A percentile compares a stretch with the other conserved stretches of the same genome.
Conservation (phyloP, 2,888 invertebrate species). For the Cancer borealis region DNA sequence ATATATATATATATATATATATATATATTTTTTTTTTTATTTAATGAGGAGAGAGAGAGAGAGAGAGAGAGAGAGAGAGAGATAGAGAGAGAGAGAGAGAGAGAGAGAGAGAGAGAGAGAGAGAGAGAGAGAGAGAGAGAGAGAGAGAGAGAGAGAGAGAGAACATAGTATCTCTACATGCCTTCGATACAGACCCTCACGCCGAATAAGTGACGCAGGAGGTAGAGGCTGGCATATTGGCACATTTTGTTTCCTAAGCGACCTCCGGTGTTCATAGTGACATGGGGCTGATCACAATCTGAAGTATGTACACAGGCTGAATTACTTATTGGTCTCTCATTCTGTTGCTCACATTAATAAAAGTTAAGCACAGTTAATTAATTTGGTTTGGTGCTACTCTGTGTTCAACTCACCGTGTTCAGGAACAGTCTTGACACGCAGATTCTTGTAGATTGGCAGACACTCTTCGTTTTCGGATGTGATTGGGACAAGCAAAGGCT, state of each 20-base stretch:
- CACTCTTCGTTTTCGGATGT: neutral
- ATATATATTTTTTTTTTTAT: constrained; percentile 33
- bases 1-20: constrained; percentile 44
- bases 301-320: neutral
- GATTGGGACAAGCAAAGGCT: neutral
- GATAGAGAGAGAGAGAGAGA: neutral
- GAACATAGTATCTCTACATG: neutral
- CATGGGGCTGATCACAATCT: constrained; percentile 43
- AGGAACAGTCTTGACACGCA: neutral
- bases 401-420: neutral
- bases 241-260: constrained; percentile 64
- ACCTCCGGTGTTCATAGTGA: constrained; percentile 57
- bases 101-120: neutral
- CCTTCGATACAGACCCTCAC: constrained; percentile 53
- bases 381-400: neutral
- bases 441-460: neutral
- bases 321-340: neutral
- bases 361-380: neutral
- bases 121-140: too few species aligned
- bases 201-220: constrained; percentile 65
- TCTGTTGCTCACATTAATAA: neutral
- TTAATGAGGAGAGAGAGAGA: neutral
- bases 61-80: neutral
- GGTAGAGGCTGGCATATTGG: constrained; percentile 62
- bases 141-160: neutral